Evolutionary conservation across 2,113 vertebrate species (phyloP), one percentile per base, ranked within the genome.

Genomic region (Bungarus multicinctus): DNA sequence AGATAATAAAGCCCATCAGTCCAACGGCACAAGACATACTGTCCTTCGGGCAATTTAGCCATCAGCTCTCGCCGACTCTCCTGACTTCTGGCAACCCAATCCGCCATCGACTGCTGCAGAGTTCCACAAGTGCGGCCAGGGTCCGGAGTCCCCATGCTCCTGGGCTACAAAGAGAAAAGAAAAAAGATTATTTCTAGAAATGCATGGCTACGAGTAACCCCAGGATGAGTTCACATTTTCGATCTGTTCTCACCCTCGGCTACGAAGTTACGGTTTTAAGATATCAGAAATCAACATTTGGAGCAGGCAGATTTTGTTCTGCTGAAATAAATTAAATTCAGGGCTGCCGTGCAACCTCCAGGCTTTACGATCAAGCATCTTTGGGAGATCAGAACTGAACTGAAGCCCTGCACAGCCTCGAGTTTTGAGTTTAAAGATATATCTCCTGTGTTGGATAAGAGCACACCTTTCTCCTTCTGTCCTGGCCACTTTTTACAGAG

Each of bases 1-100:
- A 99, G 98, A 97, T 99, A 99, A 94, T 99, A 99, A 54, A 99
- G 98, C 3, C 99, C 99, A 3, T 99, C 99, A 0, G 99, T 99
- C 99, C 99, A 99, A 93, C 98, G 97, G 95, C 99, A 99, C 92
- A 99, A 98, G 93, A 99, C 99, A 1, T 99, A 99, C 97, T 99
- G 99, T 39, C 99, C 99, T 92, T 99, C 98, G 0, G 93, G 98
- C 96, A 99, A 97, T 92, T 97, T 97, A 54, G 97, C 97, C 98
- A 97, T 98, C 95, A 98, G 97, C 22, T 98, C 98, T 14, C 96
- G 96, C 91, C 97, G 97, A 92, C 95, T 55, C 39, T 96, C 93
- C 87, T 96, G 97, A 52, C 94, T 96, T n/a, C 97, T 97, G 0
- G 90, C 95, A 0, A 96, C 85, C 54, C 95, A 55, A 2, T 94